Conservation (phyloP, 2,113 vertebrate species). For the Apaloderma vittatum region DNA sequence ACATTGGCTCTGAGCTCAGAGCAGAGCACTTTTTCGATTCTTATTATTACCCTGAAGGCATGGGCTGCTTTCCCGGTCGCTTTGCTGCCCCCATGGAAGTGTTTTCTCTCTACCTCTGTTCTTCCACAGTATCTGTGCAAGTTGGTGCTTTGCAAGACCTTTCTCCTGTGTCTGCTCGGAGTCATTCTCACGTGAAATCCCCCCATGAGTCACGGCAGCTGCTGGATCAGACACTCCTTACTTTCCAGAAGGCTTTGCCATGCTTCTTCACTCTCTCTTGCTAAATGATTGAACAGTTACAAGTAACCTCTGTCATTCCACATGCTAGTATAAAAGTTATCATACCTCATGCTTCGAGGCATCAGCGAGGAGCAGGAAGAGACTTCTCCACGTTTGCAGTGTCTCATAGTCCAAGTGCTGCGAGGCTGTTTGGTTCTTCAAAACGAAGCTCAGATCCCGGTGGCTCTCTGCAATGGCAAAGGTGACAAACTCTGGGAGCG, state of each 20-base stretch:
- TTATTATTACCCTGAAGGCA: background rate
- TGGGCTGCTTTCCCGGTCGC: background rate
- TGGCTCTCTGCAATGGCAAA: background rate
- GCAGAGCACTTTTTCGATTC: background rate
- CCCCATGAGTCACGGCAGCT: background rate
- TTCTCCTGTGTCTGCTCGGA: background rate
- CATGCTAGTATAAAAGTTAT: background rate
- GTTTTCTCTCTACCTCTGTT: background rate
- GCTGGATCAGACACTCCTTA: background rate
- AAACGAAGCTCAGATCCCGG: background rate
- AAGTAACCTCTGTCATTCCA: background rate
- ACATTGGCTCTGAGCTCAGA: background rate
- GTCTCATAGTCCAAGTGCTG: background rate
- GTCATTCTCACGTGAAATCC: conserved; percentile 3
- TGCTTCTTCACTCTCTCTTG: background rate
- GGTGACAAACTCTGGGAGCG: background rate
- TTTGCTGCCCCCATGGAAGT: background rate
- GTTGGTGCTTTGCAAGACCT: background rate
- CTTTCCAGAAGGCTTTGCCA: background rate
- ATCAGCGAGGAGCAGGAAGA: background rate
- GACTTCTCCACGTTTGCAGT: background rate
- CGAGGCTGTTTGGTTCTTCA: background rate
- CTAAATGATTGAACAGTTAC: background rate
- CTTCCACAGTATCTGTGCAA: background rate
- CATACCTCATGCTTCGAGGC: background rate